A percentile compares a stretch with the other conserved stretches of the same genome.
These are phyloP conservation scores for Ellobium chinense DNA, from an alignment of 2,888 invertebrate species.

Conservation along the genomic window DNA sequence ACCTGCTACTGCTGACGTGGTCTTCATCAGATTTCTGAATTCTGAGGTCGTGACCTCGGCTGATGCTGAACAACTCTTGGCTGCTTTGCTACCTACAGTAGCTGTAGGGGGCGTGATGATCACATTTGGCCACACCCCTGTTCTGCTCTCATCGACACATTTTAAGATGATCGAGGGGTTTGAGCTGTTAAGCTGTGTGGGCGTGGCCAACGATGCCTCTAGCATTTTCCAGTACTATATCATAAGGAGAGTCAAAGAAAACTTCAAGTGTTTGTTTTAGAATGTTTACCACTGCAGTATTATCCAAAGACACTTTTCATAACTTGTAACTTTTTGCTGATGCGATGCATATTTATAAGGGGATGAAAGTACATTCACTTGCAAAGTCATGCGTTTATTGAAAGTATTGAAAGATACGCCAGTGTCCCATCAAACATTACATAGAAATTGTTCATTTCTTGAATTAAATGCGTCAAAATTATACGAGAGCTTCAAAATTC, in stretches of 20 bases:
- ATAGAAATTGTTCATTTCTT: no score
- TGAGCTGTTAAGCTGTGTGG: constrained; percentile 51
- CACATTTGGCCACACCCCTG: constrained; percentile 64
- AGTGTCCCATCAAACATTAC: no score
- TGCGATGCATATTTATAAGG: no score
- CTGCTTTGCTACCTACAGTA: constrained; percentile 56
- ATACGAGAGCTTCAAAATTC: no score
- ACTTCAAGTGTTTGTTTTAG: background rate
- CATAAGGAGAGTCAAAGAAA: background rate
- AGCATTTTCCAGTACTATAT: constrained; percentile 64
- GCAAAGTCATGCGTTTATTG: no score
- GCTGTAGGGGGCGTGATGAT: constrained; percentile 55
- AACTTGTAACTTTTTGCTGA: no score
- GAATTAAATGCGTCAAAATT: no score
- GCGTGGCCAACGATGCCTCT: constrained; percentile 50
- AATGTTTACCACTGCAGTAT: no score
- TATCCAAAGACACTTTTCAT: no score
- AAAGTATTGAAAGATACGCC: no score
- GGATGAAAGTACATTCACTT: no score
- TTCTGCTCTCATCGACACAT: constrained; percentile 59
- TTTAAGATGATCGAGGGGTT: constrained; percentile 52
- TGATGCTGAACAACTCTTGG: constrained; percentile 55
- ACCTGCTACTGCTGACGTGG: constrained; percentile 57
- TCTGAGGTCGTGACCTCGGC: constrained; percentile 60
- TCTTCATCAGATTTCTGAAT: constrained; percentile 59